A percentile compares a stretch with the other conserved stretches of the same genome.
Conservation (phyloP, 2,888 invertebrate species). For the Allygus modestus region DNA sequence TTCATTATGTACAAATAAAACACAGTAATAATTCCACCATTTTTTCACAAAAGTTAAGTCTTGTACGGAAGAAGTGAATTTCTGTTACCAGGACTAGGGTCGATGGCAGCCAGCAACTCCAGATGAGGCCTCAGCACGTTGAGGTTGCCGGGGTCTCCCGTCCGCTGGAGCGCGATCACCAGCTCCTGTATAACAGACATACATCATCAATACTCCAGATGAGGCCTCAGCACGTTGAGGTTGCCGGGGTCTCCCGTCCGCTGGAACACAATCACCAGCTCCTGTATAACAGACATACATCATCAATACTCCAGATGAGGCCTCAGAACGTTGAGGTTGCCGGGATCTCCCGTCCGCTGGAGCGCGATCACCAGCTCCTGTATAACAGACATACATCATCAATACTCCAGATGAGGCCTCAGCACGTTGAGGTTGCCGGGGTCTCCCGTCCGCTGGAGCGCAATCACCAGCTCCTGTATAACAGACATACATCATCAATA, state of each 20-base stretch:
- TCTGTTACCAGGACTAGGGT: conserved; percentile 88
- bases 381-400: neutral
- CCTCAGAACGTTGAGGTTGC: conserved; percentile 86
- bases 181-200: conserved; percentile 80
- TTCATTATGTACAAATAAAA: no score
- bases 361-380: conserved; percentile 92
- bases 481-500: conserved; percentile 67
- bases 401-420: conserved; percentile 85
- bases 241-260: conserved; percentile 92
- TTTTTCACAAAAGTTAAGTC: no score
- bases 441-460: conserved; percentile 92
- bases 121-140: conserved; percentile 87
- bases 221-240: conserved; percentile 85
- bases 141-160: conserved; percentile 91
- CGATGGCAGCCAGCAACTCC: conserved; percentile 91
- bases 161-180: conserved; percentile 92
- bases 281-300: conserved; percentile 75
- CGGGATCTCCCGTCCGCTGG: conserved; percentile 93
- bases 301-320: conserved; percentile 83
- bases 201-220: conserved; percentile 80
- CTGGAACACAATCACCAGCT: conserved; percentile 93
- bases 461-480: conserved; percentile 88
- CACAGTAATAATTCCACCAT: no score
- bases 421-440: conserved; percentile 89
- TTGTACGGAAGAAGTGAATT: no score